Base-by-base conservation (phyloP, 2,113 vertebrate genomes). In the Struthio camelus region DNA sequence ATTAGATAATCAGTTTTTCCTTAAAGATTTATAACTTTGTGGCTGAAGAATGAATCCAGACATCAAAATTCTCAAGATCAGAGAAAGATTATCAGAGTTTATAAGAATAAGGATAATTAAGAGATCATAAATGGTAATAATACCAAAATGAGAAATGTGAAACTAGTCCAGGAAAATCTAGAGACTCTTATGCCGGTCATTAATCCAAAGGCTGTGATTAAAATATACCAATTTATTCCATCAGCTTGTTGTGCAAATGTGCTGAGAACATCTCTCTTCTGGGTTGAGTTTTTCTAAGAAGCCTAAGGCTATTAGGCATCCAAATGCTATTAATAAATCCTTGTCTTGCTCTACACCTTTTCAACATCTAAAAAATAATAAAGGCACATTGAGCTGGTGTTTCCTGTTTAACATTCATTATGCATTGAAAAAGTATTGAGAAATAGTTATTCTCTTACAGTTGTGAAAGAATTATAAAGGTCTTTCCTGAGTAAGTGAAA, bases 321-420 rank as follows among this genome's bases (percentile, higher is more conserved):
- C 42, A 88, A 81, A 76, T 80, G 34, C 62, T 69, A 44, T 36
- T 91, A 95, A 92, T 72, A 91, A 90, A 91, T 85, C 46, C 44
- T 80, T 85, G 75, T 70, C 67, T 92, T 82, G 23, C 46, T 87
- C 78, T 94, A 80, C 54, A 82, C 17, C 44, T 97, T 91, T 96
- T 91, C 85, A 83, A 83, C 96, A 93, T 93, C 40, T 85, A 4
- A 85, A 95, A 94, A 90, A 91, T 50, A 93, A 85, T 91, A 97
- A 85, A 95, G 46, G 50, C 56, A 40, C 42, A 64, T 77, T 93
- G 59, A 93, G 81, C 66, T 91, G 51, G 42, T 95, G 93, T 95
- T 97, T 96, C 94, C 91, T 96, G 94, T 88, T 95, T 95, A 83
- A 95, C 83, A 82, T 90, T 94, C 93, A 67, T 91, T 95, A 66